A percentile compares a stretch with the other conserved stretches of the same genome.
Conservation (phyloP, 2,888 invertebrate species). For the Macrophya annulata region DNA sequence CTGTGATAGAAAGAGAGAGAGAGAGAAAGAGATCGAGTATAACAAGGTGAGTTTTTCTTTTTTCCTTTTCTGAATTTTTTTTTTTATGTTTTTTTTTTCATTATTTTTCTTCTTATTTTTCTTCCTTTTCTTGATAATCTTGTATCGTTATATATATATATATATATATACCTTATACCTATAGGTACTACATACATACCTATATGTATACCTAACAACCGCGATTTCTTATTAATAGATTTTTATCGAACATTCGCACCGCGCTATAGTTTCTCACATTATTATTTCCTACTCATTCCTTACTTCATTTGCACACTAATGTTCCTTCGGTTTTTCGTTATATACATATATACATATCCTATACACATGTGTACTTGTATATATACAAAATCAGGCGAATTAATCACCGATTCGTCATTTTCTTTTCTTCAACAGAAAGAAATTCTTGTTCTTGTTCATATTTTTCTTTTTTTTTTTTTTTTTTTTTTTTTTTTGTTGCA, state of each 20-base stretch:
- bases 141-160: not conserved
- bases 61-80: not conserved
- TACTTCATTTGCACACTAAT: constrained; percentile 72
- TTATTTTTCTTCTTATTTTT: not conserved
- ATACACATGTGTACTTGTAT: no score
- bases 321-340: constrained; percentile 55
- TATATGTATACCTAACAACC: no score
- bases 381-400: not conserved
- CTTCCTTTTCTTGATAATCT: not conserved
- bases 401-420: constrained; percentile 70
- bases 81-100: not conserved
- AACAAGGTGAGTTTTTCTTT: not conserved
- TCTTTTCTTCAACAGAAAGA: constrained; percentile 59
- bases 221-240: constrained; percentile 34
- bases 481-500: no score
- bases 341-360: no score
- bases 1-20: not conserved
- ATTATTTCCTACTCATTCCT: constrained; percentile 6
- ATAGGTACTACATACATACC: no score
- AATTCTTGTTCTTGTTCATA: no score
- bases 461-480: no score
- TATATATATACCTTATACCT: no score
- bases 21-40: not conserved
- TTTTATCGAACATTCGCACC: constrained; percentile 17
- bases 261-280: not conserved